Percentiles rank a stretch among this genome's conserved stretches.
Evolutionary conservation across 2,113 vertebrate species (phyloP).

Genomic region (Tapirus terrestris): DNA sequence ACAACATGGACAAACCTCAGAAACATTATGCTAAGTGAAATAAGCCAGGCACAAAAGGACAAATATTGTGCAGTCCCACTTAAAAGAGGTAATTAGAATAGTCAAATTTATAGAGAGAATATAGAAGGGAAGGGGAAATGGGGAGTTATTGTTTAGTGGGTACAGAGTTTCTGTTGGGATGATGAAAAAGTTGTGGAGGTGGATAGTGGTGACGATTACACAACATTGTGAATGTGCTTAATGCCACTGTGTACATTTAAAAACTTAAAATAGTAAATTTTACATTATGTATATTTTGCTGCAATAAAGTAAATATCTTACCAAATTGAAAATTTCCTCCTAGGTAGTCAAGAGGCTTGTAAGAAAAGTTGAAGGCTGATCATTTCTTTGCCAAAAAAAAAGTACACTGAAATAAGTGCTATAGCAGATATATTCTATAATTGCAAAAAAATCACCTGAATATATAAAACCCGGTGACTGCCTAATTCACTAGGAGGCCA

Average conservation of each 20-base stretch:
- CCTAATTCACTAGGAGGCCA: background rate
- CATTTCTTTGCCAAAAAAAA: background rate
- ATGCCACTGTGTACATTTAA: background rate
- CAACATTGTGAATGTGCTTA: background rate
- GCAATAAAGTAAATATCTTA: constrained; percentile 4
- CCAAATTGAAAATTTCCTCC: constrained; percentile 41
- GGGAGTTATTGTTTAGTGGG: background rate
- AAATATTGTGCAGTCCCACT: background rate
- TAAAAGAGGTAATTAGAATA: background rate
- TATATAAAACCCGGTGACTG: background rate
- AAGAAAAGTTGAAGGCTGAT: background rate
- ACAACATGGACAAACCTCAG: background rate
- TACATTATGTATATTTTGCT: background rate
- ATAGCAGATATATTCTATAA: background rate
- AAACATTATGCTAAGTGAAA: background rate
- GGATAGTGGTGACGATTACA: background rate
- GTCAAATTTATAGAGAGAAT: background rate
- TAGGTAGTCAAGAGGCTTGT: background rate
- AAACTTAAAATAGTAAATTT: background rate
- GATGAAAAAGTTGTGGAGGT: background rate
- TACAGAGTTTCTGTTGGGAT: background rate
- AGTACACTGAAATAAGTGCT: background rate
- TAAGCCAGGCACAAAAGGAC: background rate
- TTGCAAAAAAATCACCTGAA: background rate
- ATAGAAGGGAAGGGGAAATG: too few species aligned